A percentile compares a stretch with the other conserved stretches of the same genome.
Conservation (phyloP, 2,888 invertebrate genomes). For the Bugulina stolonifera region DNA sequence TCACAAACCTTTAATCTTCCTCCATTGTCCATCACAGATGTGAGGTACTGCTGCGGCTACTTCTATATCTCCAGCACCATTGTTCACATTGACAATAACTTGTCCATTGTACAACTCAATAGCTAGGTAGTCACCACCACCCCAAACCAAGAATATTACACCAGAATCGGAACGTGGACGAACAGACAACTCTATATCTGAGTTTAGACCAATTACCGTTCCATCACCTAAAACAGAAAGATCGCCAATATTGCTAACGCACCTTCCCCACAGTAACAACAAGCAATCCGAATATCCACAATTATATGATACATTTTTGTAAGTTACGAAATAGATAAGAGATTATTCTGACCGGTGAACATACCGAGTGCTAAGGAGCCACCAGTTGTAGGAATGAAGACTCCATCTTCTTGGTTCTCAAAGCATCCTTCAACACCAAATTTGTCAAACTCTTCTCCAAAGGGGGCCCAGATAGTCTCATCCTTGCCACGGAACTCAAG, state of each 20-base stretch:
- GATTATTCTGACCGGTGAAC: too few species aligned
- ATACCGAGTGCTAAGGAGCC: slow-evolving; percentile 63
- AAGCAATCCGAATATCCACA: too few species aligned
- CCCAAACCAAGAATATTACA: slow-evolving; percentile 67
- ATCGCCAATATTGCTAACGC: too few species aligned
- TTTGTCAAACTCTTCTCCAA: not conserved
- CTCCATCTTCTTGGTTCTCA: slow-evolving; percentile 70
- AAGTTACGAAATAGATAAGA: too few species aligned
- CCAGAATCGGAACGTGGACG: slow-evolving; percentile 79
- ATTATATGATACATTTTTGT: too few species aligned
- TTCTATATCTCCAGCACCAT: slow-evolving; percentile 45
- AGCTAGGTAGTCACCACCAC: slow-evolving; percentile 67
- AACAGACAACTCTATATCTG: slow-evolving; percentile 76
- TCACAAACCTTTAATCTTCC: slow-evolving; percentile 63
- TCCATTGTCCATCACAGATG: slow-evolving; percentile 93
- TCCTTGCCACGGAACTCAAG: slow-evolving; percentile 9
- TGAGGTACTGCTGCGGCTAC: slow-evolving; percentile 36
- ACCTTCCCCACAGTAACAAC: too few species aligned
- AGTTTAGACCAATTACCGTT: slow-evolving; percentile 71
- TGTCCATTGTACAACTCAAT: slow-evolving; percentile 81
- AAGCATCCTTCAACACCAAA: slow-evolving; percentile 62
- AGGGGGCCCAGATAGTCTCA: not conserved
- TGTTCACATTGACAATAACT: slow-evolving; percentile 53
- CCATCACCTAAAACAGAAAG: slow-evolving; percentile 61
- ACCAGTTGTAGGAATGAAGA: slow-evolving; percentile 74